Evolutionary conservation across 1,140 invertebrate genomes (phyloP), one percentile per base, ranked within the genome.

Genomic region (Drosophila jambulina): DNA sequence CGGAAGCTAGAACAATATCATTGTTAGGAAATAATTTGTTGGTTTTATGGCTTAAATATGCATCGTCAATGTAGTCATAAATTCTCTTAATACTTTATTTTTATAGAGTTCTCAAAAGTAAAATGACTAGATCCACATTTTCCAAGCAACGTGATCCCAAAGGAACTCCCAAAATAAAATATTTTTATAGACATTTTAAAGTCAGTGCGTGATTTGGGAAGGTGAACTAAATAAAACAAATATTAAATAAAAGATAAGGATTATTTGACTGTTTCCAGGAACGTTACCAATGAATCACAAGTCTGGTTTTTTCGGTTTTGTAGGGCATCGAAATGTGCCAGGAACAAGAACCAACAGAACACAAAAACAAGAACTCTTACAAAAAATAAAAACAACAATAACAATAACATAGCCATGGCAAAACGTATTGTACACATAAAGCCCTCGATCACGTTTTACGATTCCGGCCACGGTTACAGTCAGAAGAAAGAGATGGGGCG

Each of bases 391-490:
- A 78, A 68, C 48, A 74, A 63, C 32, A 77, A 68, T 48, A 75
- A 60, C 46, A 56, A 57, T 62, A 72, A 56, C 58, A 46, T 40
- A 77, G 69, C 80, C 79, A 87, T 77, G 54, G 78, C 78, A 65
- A 86, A 78, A 83, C 80, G 56, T 69, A 87, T 71, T 59, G 80
- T 80, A 84, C 65, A 88, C 84, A 88, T 88, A 71, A 80, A 78
- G 84, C 85, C 86, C 84, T 87, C 84, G 84, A 87, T 87, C 84
- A 87, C 84, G 84, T 87, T 87, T 88, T 87, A 88, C 80, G 84
- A 87, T 87, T 87, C 84, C 67, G 68, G 72, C 77, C 80, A 87
- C 84, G 84, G 90, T 87, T 87, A 90, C 72, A 75, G 53, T 36
- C 77, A 69, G 53, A 12, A 29, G 65, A 69, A 77, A 67, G 74